These are phyloP conservation scores for Melanaphis sacchari DNA, from an alignment of 1,140 invertebrate genomes.

Conservation along the genomic window DNA sequence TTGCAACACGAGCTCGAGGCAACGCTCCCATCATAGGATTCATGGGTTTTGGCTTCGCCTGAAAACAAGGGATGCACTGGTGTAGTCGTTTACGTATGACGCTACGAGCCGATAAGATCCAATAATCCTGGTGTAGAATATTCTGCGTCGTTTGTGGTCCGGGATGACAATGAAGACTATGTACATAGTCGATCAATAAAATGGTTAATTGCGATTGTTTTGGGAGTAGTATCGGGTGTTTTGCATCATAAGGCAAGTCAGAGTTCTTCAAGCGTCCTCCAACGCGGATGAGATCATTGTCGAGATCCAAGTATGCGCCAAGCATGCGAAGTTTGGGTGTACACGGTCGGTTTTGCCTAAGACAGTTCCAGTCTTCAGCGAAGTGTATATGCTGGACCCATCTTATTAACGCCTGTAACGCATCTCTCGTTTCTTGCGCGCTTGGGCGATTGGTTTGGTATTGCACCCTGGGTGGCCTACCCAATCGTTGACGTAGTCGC, in stretches of 20 bases:
- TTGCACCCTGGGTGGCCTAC: background rate
- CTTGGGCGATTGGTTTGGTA: background rate
- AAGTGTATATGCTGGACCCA: constrained; percentile 3
- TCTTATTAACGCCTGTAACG: background rate
- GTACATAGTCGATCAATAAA: constrained; percentile 61
- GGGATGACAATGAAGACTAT: constrained; percentile 60
- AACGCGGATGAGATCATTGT: constrained; percentile 62
- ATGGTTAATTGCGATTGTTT: constrained; percentile 58
- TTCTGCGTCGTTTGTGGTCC: constrained; percentile 58
- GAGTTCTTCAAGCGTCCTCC: constrained; percentile 63
- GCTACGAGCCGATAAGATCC: constrained; percentile 60
- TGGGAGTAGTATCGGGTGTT: constrained; percentile 65
- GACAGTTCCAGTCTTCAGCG: background rate
- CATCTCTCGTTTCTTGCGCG: background rate
- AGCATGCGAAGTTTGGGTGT: background rate
- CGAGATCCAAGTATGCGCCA: background rate
- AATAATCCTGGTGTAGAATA: constrained; percentile 59
- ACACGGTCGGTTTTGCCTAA: background rate
- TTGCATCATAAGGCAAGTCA: constrained; percentile 61
- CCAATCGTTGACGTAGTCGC: background rate
- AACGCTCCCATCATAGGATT: constrained; percentile 62
- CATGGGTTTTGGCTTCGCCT: constrained; percentile 31
- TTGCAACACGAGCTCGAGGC: constrained; percentile 61
- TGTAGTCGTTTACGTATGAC: constrained; percentile 57
- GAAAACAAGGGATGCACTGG: constrained; percentile 60